Evolutionary conservation across 2,113 vertebrate species (phyloP).

Genomic region (Forbesichthys agassizii): DNA sequence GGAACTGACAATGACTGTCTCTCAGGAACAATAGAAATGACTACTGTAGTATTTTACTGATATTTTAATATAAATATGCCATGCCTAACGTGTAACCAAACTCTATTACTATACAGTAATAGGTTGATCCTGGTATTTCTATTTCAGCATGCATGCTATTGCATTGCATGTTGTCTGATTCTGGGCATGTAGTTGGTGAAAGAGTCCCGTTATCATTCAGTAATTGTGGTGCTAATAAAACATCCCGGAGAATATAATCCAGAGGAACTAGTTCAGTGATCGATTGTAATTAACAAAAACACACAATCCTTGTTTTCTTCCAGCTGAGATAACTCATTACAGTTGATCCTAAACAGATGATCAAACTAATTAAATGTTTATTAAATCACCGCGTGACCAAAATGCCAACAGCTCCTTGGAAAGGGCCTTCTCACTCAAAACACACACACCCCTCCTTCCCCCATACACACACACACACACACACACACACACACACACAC

Average conservation of each 20-base stretch:
- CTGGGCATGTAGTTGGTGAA: not conserved
- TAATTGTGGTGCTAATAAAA: not conserved
- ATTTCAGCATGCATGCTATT: too few relatives aligned
- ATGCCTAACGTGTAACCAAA: too few relatives aligned
- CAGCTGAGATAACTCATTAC: conserved; percentile 11
- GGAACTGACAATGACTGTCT: too few relatives aligned
- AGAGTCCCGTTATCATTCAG: not conserved
- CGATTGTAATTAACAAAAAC: conserved; percentile 2
- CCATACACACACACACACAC: too few relatives aligned
- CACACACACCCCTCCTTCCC: not conserved
- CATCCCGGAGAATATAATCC: not conserved
- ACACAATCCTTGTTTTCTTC: conserved; percentile 6
- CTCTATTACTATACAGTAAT: too few relatives aligned
- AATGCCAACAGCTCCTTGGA: conserved; percentile 9
- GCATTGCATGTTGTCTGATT: not conserved
- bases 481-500: too few relatives aligned
- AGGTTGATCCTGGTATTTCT: too few relatives aligned
- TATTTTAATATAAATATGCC: too few relatives aligned
- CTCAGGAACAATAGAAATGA: too few relatives aligned
- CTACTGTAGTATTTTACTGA: too few relatives aligned
- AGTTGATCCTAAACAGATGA: conserved; percentile 23
- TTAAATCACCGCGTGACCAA: conserved; percentile 16
- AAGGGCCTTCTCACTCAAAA: not conserved
- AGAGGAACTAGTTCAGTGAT: not conserved
- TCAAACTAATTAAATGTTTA: conserved; percentile 24